Percentiles rank a stretch among this genome's conserved stretches.
Evolutionary conservation across 1,140 invertebrate species (phyloP).

Genomic region (Aphelenchoides fujianensis): DNA sequence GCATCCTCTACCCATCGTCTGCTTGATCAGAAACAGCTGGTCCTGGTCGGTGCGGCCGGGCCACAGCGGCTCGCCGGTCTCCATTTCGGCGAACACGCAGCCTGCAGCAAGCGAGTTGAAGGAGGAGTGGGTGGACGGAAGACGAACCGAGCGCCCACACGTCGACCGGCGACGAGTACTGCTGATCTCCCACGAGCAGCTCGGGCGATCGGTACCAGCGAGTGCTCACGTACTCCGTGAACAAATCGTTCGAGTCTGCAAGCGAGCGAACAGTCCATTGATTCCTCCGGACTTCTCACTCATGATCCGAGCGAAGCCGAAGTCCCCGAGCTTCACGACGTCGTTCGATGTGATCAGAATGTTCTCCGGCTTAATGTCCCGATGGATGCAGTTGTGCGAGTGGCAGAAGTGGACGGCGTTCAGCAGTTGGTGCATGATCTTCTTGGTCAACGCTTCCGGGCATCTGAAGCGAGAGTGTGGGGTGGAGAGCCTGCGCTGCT

Average conservation of each 20-base stretch:
- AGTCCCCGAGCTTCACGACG: constrained; percentile 94
- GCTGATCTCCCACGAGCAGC: constrained; percentile 90
- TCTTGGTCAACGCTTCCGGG: constrained; percentile 81
- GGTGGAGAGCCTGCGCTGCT: constrained; percentile 34
- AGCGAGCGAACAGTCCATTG: neutral
- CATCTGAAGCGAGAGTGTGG: constrained; percentile 66
- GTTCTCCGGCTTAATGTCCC: constrained; percentile 96
- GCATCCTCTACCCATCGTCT: constrained; percentile 70
- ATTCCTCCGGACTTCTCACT: constrained; percentile 70
- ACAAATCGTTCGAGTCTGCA: constrained; percentile 82
- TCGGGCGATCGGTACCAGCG: constrained; percentile 88
- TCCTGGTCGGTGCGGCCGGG: constrained; percentile 85
- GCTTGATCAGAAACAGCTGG: constrained; percentile 89
- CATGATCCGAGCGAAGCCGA: constrained; percentile 94
- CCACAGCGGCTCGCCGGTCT: constrained; percentile 87
- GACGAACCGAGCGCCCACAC: constrained; percentile 77
- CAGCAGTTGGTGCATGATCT: constrained; percentile 90
- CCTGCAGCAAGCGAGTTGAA: constrained; percentile 64
- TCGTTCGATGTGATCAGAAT: constrained; percentile 89
- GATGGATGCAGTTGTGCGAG: constrained; percentile 72
- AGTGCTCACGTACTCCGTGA: constrained; percentile 98
- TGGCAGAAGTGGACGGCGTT: constrained; percentile 94
- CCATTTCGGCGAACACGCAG: constrained; percentile 90
- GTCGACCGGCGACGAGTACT: constrained; percentile 93
- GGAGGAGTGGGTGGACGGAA: neutral